phyloP scores from a whole-genome alignment of 2,797 vertebrate species.

The Limosa lapponica region DNA sequence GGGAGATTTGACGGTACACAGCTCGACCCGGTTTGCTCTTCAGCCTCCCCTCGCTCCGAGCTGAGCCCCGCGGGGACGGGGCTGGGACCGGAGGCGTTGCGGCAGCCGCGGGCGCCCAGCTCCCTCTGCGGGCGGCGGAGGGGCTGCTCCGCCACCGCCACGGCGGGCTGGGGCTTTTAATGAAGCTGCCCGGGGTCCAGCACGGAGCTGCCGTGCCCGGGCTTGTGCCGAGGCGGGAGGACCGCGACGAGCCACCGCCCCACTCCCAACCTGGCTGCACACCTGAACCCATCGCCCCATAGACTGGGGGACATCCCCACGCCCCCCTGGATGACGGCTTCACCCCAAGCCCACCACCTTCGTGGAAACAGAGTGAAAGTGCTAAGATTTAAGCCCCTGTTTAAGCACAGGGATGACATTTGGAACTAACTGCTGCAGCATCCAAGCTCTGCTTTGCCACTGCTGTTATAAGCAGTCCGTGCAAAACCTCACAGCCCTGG shows the following conservation, averaged over 20 bases:
- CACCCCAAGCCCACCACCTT: background rate
- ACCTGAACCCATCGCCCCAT: background rate
- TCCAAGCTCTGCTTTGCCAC: background rate
- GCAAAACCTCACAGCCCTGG: background rate
- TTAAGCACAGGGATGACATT: background rate
- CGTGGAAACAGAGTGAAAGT: background rate
- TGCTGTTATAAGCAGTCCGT: background rate
- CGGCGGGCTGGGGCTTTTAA: background rate
- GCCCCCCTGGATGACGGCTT: background rate
- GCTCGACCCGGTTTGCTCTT: background rate
- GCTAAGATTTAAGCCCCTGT: background rate
- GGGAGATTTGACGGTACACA: background rate
- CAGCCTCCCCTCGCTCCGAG: background rate
- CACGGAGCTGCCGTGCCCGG: background rate
- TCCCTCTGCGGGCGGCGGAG: background rate
- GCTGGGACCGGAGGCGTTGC: background rate
- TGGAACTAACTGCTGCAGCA: background rate
- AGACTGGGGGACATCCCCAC: background rate
- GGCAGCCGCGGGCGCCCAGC: background rate
- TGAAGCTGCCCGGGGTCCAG: background rate
- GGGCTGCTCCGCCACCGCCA: background rate
- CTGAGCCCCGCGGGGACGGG: background rate
- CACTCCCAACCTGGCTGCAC: accelerated
- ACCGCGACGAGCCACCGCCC: background rate
- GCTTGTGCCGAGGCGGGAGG: background rate